Conservation (phyloP, 2,888 invertebrate genomes). For the Drosophila austrosaltans region DNA sequence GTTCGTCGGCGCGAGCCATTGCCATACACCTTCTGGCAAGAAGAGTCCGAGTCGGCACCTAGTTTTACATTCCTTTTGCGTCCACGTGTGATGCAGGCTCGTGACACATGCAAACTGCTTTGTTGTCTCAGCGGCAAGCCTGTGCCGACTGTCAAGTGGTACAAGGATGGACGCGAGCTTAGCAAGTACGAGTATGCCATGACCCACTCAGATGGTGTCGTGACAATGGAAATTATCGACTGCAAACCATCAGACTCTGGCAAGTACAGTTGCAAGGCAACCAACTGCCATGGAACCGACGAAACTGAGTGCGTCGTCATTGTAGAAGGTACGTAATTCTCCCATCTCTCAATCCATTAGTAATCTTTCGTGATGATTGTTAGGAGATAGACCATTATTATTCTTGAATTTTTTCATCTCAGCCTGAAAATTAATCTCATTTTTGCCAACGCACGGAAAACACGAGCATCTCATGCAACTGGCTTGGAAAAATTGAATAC, state of each 20-base stretch:
- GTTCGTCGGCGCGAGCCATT: conserved; percentile 91
- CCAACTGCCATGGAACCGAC: conserved; percentile 96
- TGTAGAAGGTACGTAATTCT: conserved; percentile 90
- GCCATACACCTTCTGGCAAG: conserved; percentile 95
- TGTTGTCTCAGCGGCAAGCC: conserved; percentile 98
- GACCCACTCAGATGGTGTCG: conserved; percentile 96
- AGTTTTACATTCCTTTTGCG: conserved; percentile 99
- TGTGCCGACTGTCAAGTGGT: conserved; percentile 95
- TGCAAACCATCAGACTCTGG: conserved; percentile 98
- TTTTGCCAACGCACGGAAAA: no score
- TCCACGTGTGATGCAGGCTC: conserved; percentile 98
- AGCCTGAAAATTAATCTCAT: no score
- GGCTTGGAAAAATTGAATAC: no score
- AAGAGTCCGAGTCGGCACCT: conserved; percentile 96
- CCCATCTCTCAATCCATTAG: background rate
- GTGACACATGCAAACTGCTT: conserved; percentile 98
- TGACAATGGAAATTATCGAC: conserved; percentile 97
- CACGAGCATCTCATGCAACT: no score
- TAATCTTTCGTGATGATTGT: background rate
- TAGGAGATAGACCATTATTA: background rate
- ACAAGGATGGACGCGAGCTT: conserved; percentile 95
- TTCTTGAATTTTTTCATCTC: no score
- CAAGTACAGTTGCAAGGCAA: conserved; percentile 96
- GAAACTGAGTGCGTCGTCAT: conserved; percentile 98
- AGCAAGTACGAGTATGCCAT: conserved; percentile 95